Base-by-base conservation (phyloP, 92 coral and sea anemone species). In the Siderastrea siderea region DNA sequence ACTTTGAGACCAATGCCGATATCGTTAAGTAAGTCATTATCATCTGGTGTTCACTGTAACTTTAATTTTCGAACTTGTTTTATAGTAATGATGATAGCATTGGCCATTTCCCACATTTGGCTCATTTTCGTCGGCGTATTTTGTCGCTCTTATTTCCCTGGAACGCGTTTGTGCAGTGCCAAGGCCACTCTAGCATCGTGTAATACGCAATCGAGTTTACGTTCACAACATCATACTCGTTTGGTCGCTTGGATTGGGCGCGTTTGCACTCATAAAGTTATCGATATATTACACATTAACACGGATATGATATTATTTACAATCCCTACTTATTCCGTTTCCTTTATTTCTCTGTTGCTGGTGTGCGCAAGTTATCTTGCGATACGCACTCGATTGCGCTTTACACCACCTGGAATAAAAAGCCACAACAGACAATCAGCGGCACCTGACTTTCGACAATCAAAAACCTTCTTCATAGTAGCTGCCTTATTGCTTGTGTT, bases 131-230 rank as follows among this genome's bases (percentile, higher is more conserved):
- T 81, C 85, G 10, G 52, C 53, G 52, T 19, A 38, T 69, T 53
- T 67, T 53, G 75, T 80, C 43, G 67, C 66, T 3, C 75, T 54
- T 53, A 43, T 80, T 54, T 66, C 85, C 7, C 14, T 81, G 5
- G 85, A 81, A 63, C 75, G 85, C 6, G 85, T n/a, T 11, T 68
- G 7, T 46, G 75, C 76, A 0, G 64, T 81, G 52, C 5, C 68
- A 8, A 5, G 76, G 54, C 85, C 85, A 52, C 17, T 81, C 52
- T 74, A 49, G 5, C 84, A 81, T 54, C 75, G 54, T 44, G 44
- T 57, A 45, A 38, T 50, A 52, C 68, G 8, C 76, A 15, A 6
- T 45, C 63, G 53, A 2, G 46, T 51, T 38, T 81, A 67, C 43
- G 54, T 51, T 1, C 13, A 1, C 8, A 15, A 43, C n/a, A 15